Evolutionary conservation across 2,888 invertebrate genomes (phyloP).

Genomic region (Agrenia bidenticulata): DNA sequence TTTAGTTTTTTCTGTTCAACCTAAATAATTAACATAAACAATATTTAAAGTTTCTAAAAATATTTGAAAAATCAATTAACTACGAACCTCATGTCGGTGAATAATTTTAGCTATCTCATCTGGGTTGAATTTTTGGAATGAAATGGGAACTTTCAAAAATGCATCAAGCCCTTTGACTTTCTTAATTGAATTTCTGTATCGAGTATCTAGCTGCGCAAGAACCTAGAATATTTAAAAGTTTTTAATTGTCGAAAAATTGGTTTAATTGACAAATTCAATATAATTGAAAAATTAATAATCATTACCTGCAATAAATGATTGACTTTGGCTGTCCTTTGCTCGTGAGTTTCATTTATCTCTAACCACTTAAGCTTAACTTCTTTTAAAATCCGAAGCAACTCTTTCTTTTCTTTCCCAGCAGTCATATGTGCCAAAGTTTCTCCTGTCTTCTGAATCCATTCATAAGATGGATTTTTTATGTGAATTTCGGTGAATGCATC

Average conservation of each 20-base stretch:
- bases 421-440: constrained; percentile 63
- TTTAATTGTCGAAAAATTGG: too few relatives aligned
- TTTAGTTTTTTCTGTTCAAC: constrained; percentile 73
- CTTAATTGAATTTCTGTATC: constrained; percentile 69
- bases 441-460: constrained; percentile 72
- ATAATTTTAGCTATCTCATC: constrained; percentile 69
- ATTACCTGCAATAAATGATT: constrained; percentile 59
- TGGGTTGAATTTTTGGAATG: constrained; percentile 67
- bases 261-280: too few relatives aligned
- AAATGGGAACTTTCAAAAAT: constrained; percentile 67
- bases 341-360: constrained; percentile 63
- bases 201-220: constrained; percentile 58
- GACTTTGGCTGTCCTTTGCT: constrained; percentile 70
- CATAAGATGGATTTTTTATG: constrained; percentile 31
- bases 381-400: constrained; percentile 60
- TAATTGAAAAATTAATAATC: background rate
- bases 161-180: constrained; percentile 74
- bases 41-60: too few relatives aligned
- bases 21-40: constrained; percentile 35
- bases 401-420: constrained; percentile 46
- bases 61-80: background rate
- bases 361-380: constrained; percentile 70
- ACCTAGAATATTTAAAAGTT: constrained; percentile 53
- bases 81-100: constrained; percentile 65
- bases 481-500: constrained; percentile 41